phyloP scores from a whole-genome alignment of 2,888 invertebrate genomes.

The Himalopsyche anomala region DNA sequence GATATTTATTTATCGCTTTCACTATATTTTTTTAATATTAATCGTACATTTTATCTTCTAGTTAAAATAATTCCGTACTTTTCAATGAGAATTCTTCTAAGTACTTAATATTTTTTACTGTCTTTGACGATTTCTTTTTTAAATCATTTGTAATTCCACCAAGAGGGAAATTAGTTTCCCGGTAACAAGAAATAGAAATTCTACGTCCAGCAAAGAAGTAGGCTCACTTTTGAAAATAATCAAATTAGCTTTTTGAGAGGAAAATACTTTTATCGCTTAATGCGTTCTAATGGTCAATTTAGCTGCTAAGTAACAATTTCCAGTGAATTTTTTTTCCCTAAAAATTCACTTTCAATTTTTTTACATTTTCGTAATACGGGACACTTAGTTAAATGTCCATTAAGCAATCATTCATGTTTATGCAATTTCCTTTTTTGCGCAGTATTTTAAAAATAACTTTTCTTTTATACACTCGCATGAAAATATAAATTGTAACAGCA shows the following conservation, averaged over 20 bases:
- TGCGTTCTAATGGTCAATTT: constrained; percentile 27
- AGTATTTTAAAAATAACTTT: constrained; percentile 11
- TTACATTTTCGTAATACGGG: constrained; percentile 16
- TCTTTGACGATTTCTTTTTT: neutral
- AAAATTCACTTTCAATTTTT: constrained; percentile 30
- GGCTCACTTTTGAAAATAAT: constrained; percentile 31
- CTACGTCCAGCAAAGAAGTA: neutral
- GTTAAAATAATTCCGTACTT: too few species aligned
- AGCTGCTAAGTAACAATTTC: constrained; percentile 31
- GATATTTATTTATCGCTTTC: too few species aligned
- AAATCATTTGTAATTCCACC: neutral
- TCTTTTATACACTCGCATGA: neutral
- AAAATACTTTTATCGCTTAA: constrained; percentile 34
- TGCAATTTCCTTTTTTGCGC: constrained; percentile 1
- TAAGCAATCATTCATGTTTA: constrained; percentile 24
- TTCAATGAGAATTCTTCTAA: neutral
- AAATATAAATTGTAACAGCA: too few species aligned
- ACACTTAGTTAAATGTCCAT: constrained; percentile 31
- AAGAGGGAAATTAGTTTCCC: constrained; percentile 22
- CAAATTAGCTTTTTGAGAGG: constrained; percentile 34
- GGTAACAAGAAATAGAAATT: constrained; percentile 18
- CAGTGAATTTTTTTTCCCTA: constrained; percentile 1
- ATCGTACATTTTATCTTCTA: too few species aligned
- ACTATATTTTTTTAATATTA: too few species aligned
- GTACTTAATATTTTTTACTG: neutral